Evolutionary conservation across 2,797 vertebrate genomes (phyloP), one percentile per base, ranked within the genome.

Genomic region (Tadarida brasiliensis): DNA sequence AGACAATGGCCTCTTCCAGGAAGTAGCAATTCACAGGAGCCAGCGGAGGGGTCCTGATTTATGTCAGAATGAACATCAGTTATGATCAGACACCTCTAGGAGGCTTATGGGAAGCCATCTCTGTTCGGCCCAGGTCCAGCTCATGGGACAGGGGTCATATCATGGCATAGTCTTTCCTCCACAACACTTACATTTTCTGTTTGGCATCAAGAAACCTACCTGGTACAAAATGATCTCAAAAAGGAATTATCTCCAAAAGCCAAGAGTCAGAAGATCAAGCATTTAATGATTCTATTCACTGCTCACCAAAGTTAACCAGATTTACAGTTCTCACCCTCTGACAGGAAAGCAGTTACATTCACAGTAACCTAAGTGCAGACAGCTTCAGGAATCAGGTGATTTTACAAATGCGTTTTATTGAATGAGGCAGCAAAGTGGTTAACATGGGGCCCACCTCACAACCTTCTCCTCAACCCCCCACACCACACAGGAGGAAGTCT

Each of bases 401-500:
- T 44, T 44, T 91, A 54, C 78, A 95, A 76, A 4, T 44, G 39
- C 39, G 3, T 44, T 44, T 44, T 44, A 44, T 97, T 96, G 54
- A 94, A 90, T 94, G 82, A 92, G 94, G 30, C 24, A 65, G 49
- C 71, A 35, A 93, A 91, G 16, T n/a, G 63, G n/a, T 70, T 86
- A 74, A 83, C 24, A 74, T 1, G 26, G 68, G 44, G 20, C 14
- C 17, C 24, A n/a, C 12, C 11, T 56, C 67, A 89, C 81, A 77
- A 76, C 22, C 17, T 68, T 65, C 7, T 49, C n/a, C 11, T 59
- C 35, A 33, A n/a, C 20, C 28, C 57, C 17, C 16, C 12, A 54
- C 83, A 81, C 67, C 26, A 35, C 0, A 1, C 19, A 71, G 49
- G 54, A 63, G 7, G 24, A 67, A 44, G 77, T n/a, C 22, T 10